Evolutionary conservation across 2,797 vertebrate genomes (phyloP), one percentile per base, ranked within the genome.

Genomic region (Hoplostethus atlanticus): DNA sequence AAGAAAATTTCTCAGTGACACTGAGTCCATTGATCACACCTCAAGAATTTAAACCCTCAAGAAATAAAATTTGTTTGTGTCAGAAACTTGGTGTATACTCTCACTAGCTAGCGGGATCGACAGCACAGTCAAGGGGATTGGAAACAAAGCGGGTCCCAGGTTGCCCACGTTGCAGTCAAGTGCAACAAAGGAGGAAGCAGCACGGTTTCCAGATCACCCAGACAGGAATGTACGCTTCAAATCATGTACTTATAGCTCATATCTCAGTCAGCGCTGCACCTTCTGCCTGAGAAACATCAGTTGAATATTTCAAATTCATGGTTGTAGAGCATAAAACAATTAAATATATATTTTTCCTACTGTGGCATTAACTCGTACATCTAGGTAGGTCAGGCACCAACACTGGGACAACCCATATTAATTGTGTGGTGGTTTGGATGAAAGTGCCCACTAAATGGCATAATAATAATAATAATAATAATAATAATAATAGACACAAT

Each of bases 141-240:
- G 68, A 64, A 48, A 73, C 42, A 47, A 69, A 71, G 64, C 6
- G 47, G 68, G 64, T 77, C 73, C 48, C 56, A 77, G 76, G 68
- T 21, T 16, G 61, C 17, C 80, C 12, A 61, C 80, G 55, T 73
- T 77, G 77, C 74, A 87, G 86, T 73, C 65, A 25, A 47, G 42
- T 54, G 73, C 70, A 81, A 46, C 77, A 77, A 84, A 83, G 34
- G 52, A 40, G 84, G 68, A 67, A 83, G 81, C 85, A 79, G 78
- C 64, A 36, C 28, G 13, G 28, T 57, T 34, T 71, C 17, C 69
- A 3, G 30, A 73, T 40, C 31, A 8, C 54, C 60, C 30, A 0
- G 3, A 34, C 38, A 63, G 2, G 16, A 15, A 1, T 31, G 67
- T 53, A 68, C 51, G 44, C n/a, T 30, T 17, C 38, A 60, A 7